Percentiles rank a stretch among this genome's conserved stretches.
Conservation (phyloP, 2,797 vertebrate species). For the Dendrocincla fuliginosa region DNA sequence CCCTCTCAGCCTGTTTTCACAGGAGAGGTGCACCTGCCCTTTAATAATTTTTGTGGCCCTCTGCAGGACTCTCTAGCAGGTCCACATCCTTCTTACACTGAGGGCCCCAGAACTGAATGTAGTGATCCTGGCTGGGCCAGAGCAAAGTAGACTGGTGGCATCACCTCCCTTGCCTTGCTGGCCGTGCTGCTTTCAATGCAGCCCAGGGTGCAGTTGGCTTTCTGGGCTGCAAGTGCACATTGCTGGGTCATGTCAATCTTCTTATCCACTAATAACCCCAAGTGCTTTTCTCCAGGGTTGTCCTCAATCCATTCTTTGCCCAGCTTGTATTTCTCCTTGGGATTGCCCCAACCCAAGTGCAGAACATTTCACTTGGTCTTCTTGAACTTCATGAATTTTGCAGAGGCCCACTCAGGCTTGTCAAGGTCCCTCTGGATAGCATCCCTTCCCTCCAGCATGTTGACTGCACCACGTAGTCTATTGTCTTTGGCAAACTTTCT, state of each 20-base stretch:
- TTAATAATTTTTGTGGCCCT: not conserved
- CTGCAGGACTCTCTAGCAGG: not conserved
- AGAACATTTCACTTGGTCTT: not conserved
- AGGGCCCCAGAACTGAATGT: not conserved
- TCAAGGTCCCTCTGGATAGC: not conserved
- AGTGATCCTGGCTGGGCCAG: not conserved
- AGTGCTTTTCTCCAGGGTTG: not conserved
- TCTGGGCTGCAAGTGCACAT: accelerated
- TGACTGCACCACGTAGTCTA: accelerated
- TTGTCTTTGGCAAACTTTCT: not conserved
- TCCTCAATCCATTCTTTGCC: not conserved
- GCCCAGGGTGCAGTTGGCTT: not conserved
- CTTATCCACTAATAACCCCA: not conserved
- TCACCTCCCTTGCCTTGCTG: not conserved
- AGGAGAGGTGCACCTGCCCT: not conserved
- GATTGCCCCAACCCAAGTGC: not conserved
- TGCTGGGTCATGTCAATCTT: not conserved
- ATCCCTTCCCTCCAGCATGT: accelerated
- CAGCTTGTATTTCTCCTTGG: not conserved
- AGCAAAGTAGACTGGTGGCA: not conserved
- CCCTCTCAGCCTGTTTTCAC: not conserved
- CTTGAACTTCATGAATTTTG: not conserved
- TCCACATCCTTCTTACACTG: not conserved
- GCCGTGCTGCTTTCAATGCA: accelerated
- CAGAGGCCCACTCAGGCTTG: not conserved